These are phyloP conservation scores for Eubasilissa splendida DNA, from an alignment of 2,888 invertebrate genomes.

Conservation along the genomic window DNA sequence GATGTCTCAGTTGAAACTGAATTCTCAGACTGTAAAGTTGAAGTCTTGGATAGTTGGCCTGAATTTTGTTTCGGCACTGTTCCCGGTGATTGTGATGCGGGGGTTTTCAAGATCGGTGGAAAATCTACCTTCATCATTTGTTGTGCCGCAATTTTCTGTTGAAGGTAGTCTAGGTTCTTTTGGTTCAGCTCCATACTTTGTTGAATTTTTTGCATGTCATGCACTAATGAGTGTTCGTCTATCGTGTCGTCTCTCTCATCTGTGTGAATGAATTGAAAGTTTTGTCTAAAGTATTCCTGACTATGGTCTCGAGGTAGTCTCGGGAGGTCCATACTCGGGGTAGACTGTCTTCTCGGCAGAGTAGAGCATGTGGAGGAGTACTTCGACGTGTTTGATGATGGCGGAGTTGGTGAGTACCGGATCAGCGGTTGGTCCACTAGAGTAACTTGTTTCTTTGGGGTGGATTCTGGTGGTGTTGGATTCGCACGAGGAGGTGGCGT, in stretches of 20 bases:
- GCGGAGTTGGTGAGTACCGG: conserved; percentile 48
- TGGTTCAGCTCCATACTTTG: conserved; percentile 72
- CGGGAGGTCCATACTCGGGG: conserved; percentile 53
- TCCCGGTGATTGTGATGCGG: conserved; percentile 62
- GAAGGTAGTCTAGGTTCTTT: conserved; percentile 70
- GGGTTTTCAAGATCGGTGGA: conserved; percentile 59
- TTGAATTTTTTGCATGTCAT: conserved; percentile 69
- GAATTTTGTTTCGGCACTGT: conserved; percentile 66
- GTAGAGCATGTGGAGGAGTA: conserved; percentile 47
- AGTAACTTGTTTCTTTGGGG: conserved; percentile 55
- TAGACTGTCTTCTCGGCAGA: conserved; percentile 53
- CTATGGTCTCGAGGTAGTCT: conserved; percentile 53
- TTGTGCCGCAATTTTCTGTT: conserved; percentile 72
- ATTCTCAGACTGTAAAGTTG: conserved; percentile 72
- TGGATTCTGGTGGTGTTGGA: conserved; percentile 53
- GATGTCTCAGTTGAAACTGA: conserved; percentile 72
- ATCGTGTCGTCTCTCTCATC: conserved; percentile 72
- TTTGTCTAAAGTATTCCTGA: conserved; percentile 72
- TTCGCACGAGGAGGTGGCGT: conserved; percentile 63
- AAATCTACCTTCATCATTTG: conserved; percentile 58
- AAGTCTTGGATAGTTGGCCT: conserved; percentile 68
- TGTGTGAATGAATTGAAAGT: conserved; percentile 72
- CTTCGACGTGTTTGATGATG: conserved; percentile 48
- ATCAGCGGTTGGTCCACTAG: conserved; percentile 53
- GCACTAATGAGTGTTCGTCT: conserved; percentile 64